Conservation (phyloP, 2,797 vertebrate genomes). For the Cossypha caffra region DNA sequence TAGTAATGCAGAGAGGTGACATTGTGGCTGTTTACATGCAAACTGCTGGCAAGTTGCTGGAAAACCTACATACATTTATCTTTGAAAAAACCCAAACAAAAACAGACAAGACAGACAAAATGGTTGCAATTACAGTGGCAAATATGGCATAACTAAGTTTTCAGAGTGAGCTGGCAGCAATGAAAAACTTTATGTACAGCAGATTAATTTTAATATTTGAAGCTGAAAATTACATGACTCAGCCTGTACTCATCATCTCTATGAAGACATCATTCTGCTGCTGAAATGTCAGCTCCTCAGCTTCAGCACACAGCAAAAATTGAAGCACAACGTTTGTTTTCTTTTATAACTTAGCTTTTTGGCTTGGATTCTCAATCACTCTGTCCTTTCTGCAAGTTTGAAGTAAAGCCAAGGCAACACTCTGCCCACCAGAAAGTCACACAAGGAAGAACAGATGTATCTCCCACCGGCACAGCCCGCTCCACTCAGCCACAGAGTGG, state of each 20-base stretch:
- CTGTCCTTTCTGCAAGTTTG: conserved; percentile 31
- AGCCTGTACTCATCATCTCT: conserved; percentile 45
- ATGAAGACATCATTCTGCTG: conserved; percentile 46
- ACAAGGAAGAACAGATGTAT: background rate
- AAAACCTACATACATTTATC: background rate
- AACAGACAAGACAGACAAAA: background rate
- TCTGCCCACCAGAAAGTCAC: background rate
- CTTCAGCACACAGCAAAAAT: conserved; percentile 34
- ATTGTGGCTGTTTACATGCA: background rate
- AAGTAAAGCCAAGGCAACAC: conserved; percentile 47
- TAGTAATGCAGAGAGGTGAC: background rate
- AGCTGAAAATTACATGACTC: conserved; percentile 42
- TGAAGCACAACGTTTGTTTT: conserved; percentile 32
- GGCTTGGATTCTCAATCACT: conserved; percentile 41
- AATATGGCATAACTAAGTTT: conserved; percentile 37
- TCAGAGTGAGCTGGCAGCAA: conserved; percentile 1
- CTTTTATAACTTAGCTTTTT: conserved; percentile 42
- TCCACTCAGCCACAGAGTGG: fast-evolving
- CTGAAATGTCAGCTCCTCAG: conserved; percentile 55
- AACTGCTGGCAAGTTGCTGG: conserved; percentile 2
- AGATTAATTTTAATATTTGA: conserved; percentile 52
- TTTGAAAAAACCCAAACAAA: background rate
- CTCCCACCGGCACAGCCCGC: background rate
- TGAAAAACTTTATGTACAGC: background rate
- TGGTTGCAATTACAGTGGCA: conserved; percentile 1